These are phyloP conservation scores for Synanthedon andrenaeformis DNA, from an alignment of 2,888 invertebrate genomes.

Conservation along the genomic window DNA sequence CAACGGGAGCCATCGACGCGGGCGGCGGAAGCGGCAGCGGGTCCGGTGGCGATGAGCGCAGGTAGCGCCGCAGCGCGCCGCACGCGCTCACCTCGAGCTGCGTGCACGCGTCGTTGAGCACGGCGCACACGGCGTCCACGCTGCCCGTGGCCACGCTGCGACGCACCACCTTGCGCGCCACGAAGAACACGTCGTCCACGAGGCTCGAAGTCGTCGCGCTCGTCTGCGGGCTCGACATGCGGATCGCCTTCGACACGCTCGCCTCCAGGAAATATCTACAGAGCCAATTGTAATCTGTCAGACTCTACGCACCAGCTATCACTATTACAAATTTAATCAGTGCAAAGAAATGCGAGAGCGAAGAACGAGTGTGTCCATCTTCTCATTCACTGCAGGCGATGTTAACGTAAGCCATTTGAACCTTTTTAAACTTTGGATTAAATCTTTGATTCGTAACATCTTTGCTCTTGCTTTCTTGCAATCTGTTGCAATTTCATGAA, in stretches of 20 bases:
- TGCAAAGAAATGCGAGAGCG: neutral
- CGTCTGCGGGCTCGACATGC: slow-evolving; percentile 80
- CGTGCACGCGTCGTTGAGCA: slow-evolving; percentile 92
- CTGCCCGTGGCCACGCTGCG: slow-evolving; percentile 92
- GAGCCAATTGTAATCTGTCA: neutral
- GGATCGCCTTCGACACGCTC: slow-evolving; percentile 91
- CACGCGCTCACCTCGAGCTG: slow-evolving; percentile 88
- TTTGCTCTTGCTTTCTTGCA: too few species aligned
- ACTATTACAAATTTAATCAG: neutral
- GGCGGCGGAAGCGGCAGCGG: slow-evolving; percentile 30
- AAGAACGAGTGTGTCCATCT: too few species aligned
- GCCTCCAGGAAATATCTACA: slow-evolving; percentile 90
- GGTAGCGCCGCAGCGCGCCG: slow-evolving; percentile 76
- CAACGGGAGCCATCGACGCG: slow-evolving; percentile 51
- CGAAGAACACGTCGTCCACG: slow-evolving; percentile 98
- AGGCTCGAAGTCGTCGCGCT: slow-evolving; percentile 87
- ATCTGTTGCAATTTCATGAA: too few species aligned
- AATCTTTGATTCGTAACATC: too few species aligned
- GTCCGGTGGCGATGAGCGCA: slow-evolving; percentile 66
- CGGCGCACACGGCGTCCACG: slow-evolving; percentile 95
- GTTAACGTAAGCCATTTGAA: too few species aligned
- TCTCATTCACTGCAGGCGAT: too few species aligned
- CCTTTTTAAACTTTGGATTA: too few species aligned
- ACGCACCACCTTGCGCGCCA: slow-evolving; percentile 93
- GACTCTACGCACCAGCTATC: neutral